Base-by-base conservation (phyloP, 2,888 invertebrate genomes). In the Temnothorax ravouxi region DNA sequence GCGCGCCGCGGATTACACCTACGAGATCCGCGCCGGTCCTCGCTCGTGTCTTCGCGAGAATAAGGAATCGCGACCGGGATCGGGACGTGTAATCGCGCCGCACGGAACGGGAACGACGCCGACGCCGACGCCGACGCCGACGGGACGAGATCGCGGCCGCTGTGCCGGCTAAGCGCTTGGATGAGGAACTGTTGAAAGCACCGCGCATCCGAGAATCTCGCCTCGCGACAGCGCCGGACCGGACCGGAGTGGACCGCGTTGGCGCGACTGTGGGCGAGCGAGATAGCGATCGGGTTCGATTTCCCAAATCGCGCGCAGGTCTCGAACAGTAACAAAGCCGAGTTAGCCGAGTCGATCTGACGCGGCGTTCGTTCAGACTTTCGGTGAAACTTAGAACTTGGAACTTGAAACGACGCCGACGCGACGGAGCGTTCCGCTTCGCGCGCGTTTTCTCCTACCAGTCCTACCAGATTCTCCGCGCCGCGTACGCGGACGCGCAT, bases 161-260 rank as follows among this genome's bases (percentile, higher is more conserved):
- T 25, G 25, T 44, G 25, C 69, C 62, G 71, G 79, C 56, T 21
- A 47, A 71, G 44, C 56, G 29, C 34, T 29, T 47, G 15, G 8
- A 29, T 29, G 29, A 56, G 59, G 18, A 79, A 71, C 15, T 62
- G 44, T 44, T 29, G 56, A 71, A 79, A 59, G 5, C 44, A 34
- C 71, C 44, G 44, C 69, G 69, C 71, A 71, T 25, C 44, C 79
- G 52, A 71, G 56, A 41, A 44, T 47, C 71, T 34, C 56, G 13
- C 9, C 29, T 18, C 41, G 50, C 76, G 44, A 71, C 52, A 69
- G 77, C 71, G 79, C 79, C 69, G 56, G 77, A 71, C 44, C 67
- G 11, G 52, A 56, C 64, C 34, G 50, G 34, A 54, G 52, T 25
- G 64, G 64, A 66, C 15, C 52, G 38, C 41, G 56, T 62, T 62